Conservation (phyloP, 2,797 vertebrate genomes). For the Lepilemur septentrionalis region DNA sequence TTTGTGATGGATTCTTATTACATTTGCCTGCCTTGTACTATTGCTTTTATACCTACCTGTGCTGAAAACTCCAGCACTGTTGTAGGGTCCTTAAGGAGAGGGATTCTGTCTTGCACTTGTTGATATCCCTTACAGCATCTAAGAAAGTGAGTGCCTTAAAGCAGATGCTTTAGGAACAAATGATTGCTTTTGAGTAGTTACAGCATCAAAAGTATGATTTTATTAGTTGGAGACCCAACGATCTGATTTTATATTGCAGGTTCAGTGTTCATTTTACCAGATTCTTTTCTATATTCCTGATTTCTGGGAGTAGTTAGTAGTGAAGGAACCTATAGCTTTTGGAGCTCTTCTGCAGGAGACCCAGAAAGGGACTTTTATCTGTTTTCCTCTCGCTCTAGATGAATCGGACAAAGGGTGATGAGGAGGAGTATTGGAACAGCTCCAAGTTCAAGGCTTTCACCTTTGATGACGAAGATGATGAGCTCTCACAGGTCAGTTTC, state of each 20-base stretch:
- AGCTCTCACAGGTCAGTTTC: constrained; percentile 89
- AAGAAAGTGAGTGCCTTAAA: not conserved
- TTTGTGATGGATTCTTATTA: not conserved
- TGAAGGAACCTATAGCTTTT: not conserved
- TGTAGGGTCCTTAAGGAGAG: not conserved
- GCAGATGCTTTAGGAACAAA: not conserved
- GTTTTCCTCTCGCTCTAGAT: constrained; percentile 84
- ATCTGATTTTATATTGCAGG: not conserved
- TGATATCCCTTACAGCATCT: not conserved
- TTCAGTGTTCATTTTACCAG: not conserved
- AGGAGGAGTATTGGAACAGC: constrained; percentile 97
- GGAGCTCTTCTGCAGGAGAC: not conserved
- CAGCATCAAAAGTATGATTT: not conserved
- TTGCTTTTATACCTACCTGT: not conserved
- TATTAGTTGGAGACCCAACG: not conserved
- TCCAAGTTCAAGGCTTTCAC: constrained; percentile 95
- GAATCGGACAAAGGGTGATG: constrained; percentile 91
- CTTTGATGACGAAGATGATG: constrained; percentile 97
- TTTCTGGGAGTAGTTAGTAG: not conserved
- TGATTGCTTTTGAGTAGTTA: not conserved
- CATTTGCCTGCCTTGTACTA: not conserved
- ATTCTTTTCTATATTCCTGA: not conserved
- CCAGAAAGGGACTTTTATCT: not conserved
- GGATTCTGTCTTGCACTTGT: not conserved
- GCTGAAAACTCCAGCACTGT: not conserved